A percentile compares a stretch with the other conserved stretches of the same genome.
Evolutionary conservation across 2,113 vertebrate species (phyloP).

Genomic region (Turdus rufiventris): DNA sequence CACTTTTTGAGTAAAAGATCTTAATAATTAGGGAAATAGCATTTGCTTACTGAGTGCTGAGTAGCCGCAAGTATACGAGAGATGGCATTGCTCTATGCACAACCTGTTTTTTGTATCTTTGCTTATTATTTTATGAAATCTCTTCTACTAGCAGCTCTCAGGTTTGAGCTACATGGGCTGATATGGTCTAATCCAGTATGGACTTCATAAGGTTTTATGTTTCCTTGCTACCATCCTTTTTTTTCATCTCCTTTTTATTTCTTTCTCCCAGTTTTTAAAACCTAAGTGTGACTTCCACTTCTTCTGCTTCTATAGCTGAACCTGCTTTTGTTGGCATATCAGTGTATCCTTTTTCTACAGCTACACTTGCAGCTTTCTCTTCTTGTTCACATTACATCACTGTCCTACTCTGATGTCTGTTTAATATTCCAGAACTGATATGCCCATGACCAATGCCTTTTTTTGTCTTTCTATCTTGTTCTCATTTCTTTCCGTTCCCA

Average conservation of each 20-base stretch:
- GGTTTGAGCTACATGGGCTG: not conserved
- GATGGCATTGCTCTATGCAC: accelerated
- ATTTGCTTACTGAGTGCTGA: not conserved
- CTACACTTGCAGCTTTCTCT: not conserved
- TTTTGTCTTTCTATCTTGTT: not conserved
- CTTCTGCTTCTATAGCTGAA: not conserved
- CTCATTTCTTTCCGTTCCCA: not conserved
- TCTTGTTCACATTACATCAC: not conserved
- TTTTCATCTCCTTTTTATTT: not conserved
- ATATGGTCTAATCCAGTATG: not conserved
- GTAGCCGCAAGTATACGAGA: accelerated
- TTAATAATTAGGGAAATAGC: not conserved
- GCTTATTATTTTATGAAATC: not conserved
- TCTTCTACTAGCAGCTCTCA: not conserved
- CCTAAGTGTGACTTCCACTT: accelerated
- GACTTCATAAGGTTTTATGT: not conserved
- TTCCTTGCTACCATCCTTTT: not conserved
- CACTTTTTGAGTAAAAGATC: not conserved
- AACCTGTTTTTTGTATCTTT: not conserved
- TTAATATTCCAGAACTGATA: not conserved
- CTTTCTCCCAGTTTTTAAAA: not conserved
- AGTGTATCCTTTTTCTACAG: not conserved
- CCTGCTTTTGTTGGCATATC: not conserved
- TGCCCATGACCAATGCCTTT: not conserved
- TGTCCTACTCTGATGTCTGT: not conserved